Percentiles rank a stretch among this genome's conserved stretches.
Evolutionary conservation across 2,113 vertebrate species (phyloP).

Genomic region (Osmerus mordax): DNA sequence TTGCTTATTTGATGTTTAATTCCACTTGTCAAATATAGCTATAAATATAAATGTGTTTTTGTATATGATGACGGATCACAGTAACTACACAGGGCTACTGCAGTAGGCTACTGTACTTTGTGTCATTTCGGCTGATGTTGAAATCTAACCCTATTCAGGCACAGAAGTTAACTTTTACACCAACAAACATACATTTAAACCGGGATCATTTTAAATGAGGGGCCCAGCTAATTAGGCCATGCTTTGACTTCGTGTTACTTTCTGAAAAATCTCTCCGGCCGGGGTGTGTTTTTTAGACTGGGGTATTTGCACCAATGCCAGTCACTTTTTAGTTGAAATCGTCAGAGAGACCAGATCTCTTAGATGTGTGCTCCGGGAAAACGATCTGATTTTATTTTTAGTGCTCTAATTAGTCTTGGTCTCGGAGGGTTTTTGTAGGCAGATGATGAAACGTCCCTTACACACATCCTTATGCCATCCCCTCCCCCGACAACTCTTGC

Average conservation of each 20-base stretch:
- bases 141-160: too few species aligned
- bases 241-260: slow-evolving; percentile 31
- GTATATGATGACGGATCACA: too few species aligned
- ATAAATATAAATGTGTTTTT: too few species aligned
- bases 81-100: too few species aligned
- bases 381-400: slow-evolving; percentile 63
- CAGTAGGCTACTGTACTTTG: too few species aligned
- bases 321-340: slow-evolving; percentile 35
- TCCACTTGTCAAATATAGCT: too few species aligned
- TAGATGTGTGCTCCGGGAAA: slow-evolving; percentile 62
- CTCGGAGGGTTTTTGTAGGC: slow-evolving; percentile 48
- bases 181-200: slow-evolving; percentile 12
- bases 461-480: slow-evolving; percentile 18
- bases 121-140: too few species aligned
- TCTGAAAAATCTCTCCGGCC: slow-evolving; percentile 29
- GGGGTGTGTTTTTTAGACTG: slow-evolving; percentile 24
- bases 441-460: slow-evolving; percentile 51
- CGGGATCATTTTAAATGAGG: too few species aligned
- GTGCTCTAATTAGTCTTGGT: slow-evolving; percentile 63
- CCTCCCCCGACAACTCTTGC: slow-evolving; percentile 37
- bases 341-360: slow-evolving; percentile 38
- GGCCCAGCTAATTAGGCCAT: not conserved
- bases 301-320: slow-evolving; percentile 33
- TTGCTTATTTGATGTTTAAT: too few species aligned
- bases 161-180: not conserved